A percentile compares a stretch with the other conserved stretches of the same genome.
Conservation (phyloP, 2,113 vertebrate species). For the Ochotona curzoniae region DNA sequence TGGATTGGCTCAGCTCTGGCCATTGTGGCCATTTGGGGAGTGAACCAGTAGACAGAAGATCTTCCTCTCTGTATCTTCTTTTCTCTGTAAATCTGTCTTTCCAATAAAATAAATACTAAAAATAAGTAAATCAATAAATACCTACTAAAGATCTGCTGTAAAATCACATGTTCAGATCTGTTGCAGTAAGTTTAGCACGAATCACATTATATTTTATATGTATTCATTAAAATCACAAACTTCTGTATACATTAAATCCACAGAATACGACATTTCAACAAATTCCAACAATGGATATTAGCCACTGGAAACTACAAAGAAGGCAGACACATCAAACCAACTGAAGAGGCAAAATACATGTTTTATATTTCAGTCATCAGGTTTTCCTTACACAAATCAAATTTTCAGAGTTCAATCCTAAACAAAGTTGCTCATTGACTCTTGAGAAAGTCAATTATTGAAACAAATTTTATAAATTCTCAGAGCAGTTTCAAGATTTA, state of each 20-base stretch:
- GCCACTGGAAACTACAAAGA: conserved; percentile 2
- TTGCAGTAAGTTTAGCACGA: background rate
- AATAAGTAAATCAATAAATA: background rate
- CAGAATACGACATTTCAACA: conserved; percentile 50
- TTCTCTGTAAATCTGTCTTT: too few relatives aligned
- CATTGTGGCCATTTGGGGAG: too few relatives aligned
- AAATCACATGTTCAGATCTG: conserved; percentile 18
- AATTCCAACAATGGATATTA: conserved; percentile 10
- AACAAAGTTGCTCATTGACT: background rate
- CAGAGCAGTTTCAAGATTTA: conserved; percentile 28
- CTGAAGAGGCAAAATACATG: background rate
- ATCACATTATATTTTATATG: background rate
- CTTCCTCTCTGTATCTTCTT: too few relatives aligned
- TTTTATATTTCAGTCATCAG: conserved; percentile 3
- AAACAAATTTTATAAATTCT: conserved; percentile 49
- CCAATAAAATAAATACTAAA: too few relatives aligned
- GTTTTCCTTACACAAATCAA: background rate
- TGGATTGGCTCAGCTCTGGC: too few relatives aligned
- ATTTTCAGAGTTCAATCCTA: background rate
- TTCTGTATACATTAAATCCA: conserved; percentile 28
- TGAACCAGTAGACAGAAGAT: too few relatives aligned
- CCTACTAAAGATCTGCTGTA: background rate
- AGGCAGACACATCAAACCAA: background rate
- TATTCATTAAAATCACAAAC: conserved; percentile 52
- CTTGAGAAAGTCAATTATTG: background rate